These are phyloP conservation scores for Kryptolebias marmoratus DNA, from an alignment of 2,113 vertebrate species.

Conservation along the genomic window DNA sequence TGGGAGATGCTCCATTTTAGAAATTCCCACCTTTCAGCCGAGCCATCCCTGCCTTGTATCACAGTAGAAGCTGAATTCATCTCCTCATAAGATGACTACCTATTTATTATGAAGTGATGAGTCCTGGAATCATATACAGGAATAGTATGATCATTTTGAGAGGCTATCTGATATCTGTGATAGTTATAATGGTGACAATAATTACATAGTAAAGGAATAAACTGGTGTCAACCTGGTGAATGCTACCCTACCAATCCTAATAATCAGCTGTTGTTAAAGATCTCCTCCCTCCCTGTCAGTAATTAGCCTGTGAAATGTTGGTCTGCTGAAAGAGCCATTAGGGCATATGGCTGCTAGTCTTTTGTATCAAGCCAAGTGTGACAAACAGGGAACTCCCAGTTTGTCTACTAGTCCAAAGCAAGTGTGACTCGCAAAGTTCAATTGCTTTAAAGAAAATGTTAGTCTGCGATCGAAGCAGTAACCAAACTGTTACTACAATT, in stretches of 20 bases:
- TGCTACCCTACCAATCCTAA: not conserved
- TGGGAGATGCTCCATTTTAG: too few species aligned
- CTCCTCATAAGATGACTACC: too few species aligned
- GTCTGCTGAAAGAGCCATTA: conserved; percentile 38
- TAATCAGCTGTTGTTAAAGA: not conserved
- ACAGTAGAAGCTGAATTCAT: too few species aligned
- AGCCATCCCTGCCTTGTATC: too few species aligned
- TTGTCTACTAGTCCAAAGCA: conserved; percentile 3
- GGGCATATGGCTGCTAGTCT: conserved; percentile 16
- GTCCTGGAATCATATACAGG: too few species aligned
- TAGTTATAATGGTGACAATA: conserved; percentile 1
- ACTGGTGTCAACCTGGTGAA: not conserved
- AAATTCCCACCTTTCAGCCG: too few species aligned
- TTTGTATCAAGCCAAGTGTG: conserved; percentile 26
- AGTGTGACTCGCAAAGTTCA: not conserved
- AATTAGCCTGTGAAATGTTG: conserved; percentile 48
- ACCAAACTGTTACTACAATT: not conserved
- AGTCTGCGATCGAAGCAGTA: not conserved
- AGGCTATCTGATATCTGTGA: not conserved
- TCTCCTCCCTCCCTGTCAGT: conserved; percentile 25
- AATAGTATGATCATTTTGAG: not conserved
- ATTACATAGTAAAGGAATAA: not conserved
- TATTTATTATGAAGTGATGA: too few species aligned
- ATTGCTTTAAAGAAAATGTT: not conserved
- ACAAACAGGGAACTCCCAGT: conserved; percentile 15